Evolutionary conservation across 2,888 invertebrate genomes (phyloP), one percentile per base, ranked within the genome.

Genomic region (Caenorhabditis afra): DNA sequence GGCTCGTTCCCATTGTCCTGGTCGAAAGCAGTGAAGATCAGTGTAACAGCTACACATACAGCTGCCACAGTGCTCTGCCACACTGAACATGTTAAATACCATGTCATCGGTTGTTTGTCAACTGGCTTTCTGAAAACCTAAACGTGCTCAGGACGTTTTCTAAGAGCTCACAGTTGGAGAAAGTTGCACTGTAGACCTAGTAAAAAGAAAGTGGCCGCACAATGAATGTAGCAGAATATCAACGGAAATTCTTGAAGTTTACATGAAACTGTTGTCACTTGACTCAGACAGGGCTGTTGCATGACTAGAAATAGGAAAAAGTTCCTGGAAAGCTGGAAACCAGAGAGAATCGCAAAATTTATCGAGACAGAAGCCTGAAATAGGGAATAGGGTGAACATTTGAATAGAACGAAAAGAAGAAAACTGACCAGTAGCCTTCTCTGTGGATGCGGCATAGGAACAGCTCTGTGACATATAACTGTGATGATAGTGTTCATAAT

Each of bases 21-120:
- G 35, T 85, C 85, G 20, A 85, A 84, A 5, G 85, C 85, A 3
- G 85, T 85, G 74, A 85, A 85, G 0, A 82, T 3, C 22, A 85
- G 39, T 2, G 84, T 68, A 11, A 79, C 45, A 3, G 80, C 80
- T 0, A 81, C 77, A 65, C 77, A 79, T 1, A 77, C 39, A 10
- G 74, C 79, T 1, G 79, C 81, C 1, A 82, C 55, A 14, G 70
- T 29, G 14, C 77, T 80, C 62, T 85, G 85, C 85, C 85, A 85
- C 14, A 85, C 77, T 0, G 82, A 83, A 45, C 82, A 85, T 0
- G 80, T 58, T 1, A 80, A 16, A 23, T 78, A 78, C 76, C 83
- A 83, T 3, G 62, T 55, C 49, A 76, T 71, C 1, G 70, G 65
- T 8, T 18, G 8, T 53, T 80, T 80, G 20, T 80, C 80, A 0